Conservation (phyloP, 2,888 invertebrate species). For the Standfussiana lucernea region DNA sequence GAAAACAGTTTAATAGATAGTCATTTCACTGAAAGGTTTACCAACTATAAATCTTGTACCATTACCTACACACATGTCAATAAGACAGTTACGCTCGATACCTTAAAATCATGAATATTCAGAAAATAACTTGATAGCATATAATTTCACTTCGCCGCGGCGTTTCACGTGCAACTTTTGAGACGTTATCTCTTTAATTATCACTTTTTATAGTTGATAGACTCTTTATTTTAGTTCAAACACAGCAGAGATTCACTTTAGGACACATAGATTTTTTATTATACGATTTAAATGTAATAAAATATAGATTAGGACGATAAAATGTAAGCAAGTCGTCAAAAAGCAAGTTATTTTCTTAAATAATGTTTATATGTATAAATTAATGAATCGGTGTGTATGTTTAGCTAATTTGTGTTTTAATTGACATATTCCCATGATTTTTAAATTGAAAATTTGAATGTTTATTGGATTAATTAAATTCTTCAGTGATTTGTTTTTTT, state of each 20-base stretch:
- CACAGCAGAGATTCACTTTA: constrained; percentile 54
- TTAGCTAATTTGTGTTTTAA: constrained; percentile 59
- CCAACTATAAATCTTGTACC: constrained; percentile 12
- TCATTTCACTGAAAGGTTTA: neutral
- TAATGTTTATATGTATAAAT: constrained; percentile 48
- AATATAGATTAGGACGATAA: constrained; percentile 62
- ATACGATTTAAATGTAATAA: constrained; percentile 58
- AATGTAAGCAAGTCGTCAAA: constrained; percentile 42
- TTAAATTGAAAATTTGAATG: constrained; percentile 11
- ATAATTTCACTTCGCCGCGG: constrained; percentile 49
- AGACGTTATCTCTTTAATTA: constrained; percentile 64
- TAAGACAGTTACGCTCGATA: constrained; percentile 29
- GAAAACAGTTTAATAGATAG: neutral
- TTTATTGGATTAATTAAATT: constrained; percentile 38
- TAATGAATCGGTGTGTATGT: constrained; percentile 43
- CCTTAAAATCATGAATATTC: constrained; percentile 64
- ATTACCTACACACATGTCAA: constrained; percentile 35
- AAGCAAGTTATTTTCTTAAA: constrained; percentile 58
- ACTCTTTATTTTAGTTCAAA: constrained; percentile 61
- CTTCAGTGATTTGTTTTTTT: constrained; percentile 12
- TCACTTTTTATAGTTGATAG: constrained; percentile 63
- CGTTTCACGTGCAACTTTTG: constrained; percentile 52
- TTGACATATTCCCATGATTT: constrained; percentile 49
- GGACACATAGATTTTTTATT: constrained; percentile 57
- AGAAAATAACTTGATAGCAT: constrained; percentile 46